Conservation (phyloP, 2,888 invertebrate species). For the Pterobdella sp. region DNA sequence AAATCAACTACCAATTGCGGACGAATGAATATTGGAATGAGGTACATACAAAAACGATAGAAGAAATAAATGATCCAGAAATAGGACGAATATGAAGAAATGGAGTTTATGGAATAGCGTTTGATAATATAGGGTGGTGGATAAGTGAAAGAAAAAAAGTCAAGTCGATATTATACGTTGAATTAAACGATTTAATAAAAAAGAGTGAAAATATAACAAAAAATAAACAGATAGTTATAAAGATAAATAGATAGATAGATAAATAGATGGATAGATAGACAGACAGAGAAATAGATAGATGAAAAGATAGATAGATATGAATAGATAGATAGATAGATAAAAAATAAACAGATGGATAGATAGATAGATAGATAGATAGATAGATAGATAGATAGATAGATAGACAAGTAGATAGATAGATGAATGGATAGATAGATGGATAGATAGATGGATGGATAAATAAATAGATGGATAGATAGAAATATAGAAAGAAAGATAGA, state of each 20-base stretch:
- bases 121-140: background rate
- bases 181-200: no score
- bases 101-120: background rate
- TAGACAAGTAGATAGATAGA: background rate
- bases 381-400: background rate
- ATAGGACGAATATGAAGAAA: no score
- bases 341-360: constrained; percentile 9
- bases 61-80: no score
- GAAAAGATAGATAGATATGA: background rate
- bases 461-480: constrained; percentile 9
- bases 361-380: background rate
- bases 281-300: background rate
- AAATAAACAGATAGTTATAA: no score
- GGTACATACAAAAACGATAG: no score
- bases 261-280: constrained; percentile 12
- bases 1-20: no score
- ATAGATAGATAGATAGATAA: constrained; percentile 7
- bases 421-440: constrained; percentile 11
- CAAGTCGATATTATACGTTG: background rate
- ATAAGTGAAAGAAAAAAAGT: background rate
- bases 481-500: background rate
- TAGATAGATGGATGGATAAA: constrained; percentile 2
- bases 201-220: no score
- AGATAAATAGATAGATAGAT: no score
- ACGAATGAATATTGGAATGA: no score